Base-by-base conservation (phyloP, 2,888 invertebrate genomes). In the Exocentrus adspersus region DNA sequence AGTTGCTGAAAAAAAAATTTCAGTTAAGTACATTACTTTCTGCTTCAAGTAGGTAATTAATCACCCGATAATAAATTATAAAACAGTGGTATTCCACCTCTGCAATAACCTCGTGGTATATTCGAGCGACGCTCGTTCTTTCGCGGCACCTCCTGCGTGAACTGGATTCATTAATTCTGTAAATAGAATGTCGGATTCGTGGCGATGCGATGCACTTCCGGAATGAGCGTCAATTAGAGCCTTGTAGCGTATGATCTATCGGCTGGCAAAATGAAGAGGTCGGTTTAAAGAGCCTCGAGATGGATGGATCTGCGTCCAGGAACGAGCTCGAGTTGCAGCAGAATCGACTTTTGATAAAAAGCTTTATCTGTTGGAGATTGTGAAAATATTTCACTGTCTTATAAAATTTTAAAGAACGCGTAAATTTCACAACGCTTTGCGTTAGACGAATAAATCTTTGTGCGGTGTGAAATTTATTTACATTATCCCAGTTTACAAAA, bases 161-260 rank as follows among this genome's bases (percentile, higher is more conserved):
- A 54, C 53, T 43, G 56, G 63, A 64, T 66, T 57, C 63, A 65
- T 68, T 66, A 63, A 52, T 61, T 68, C 57, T 41, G 65, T 58
- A 68, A 66, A 64, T 66, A 66, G 64, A 64, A 61, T 65, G 65
- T 63, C 68, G 63, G 65, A 45, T 65, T 68, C 54, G 60, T 57
- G 63, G 66, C 53, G 48, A 28, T 28, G 21, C 37, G 53, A 60
- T 59, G 41, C 48, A 48, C 66, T 67, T 66, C 69, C 66, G 69
- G 69, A 24, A 68, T 64, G 62, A 43, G 54, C 60, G 60, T 60
- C 60, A 60, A 60, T 60, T 60, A 60, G 41, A 41, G 24, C n/a
- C 52, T 41, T 46, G 58, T 58, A 43, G 30, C 17, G 37, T 58
- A 58, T 56, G 56, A 56, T 56, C 56, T 56, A 56, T 58, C 19